Percentiles rank a stretch among this genome's conserved stretches.
Conservation (phyloP, 2,113 vertebrate species). For the Athene noctua region DNA sequence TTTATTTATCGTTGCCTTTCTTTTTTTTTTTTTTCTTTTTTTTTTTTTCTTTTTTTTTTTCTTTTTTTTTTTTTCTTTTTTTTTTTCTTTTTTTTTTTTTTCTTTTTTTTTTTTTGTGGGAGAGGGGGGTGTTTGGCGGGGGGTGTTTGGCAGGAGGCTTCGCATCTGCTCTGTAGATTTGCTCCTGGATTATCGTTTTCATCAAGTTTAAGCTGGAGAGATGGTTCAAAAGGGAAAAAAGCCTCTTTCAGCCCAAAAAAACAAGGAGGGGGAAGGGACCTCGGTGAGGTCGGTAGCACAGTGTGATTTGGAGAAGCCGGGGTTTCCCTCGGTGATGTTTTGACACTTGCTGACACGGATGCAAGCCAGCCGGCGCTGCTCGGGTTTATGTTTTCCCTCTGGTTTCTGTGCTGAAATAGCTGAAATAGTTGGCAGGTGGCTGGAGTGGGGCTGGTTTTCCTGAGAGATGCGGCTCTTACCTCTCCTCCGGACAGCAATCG, state of each 20-base stretch:
- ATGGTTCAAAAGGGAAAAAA: not conserved
- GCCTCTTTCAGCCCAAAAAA: not conserved
- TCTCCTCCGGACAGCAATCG: not conserved
- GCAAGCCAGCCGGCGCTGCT: not conserved
- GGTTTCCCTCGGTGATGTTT: not conserved
- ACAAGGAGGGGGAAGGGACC: not conserved
- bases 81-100: no score
- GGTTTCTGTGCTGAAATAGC: not conserved
- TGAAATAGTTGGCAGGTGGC: not conserved
- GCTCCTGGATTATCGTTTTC: not conserved
- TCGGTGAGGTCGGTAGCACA: no score
- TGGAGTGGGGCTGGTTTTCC: not conserved
- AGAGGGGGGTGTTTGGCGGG: not conserved
- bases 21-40: no score
- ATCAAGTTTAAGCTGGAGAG: not conserved
- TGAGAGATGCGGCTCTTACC: fast-evolving
- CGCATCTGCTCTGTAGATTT: not conserved
- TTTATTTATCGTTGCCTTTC: not conserved
- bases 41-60: no score
- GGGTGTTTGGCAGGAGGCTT: not conserved
- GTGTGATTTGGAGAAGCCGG: not conserved
- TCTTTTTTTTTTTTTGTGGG: no score
- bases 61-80: no score
- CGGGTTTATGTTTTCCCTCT: not conserved
- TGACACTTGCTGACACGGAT: fast-evolving